Percentiles rank a stretch among this genome's conserved stretches.
phyloP scores from a whole-genome alignment of 2,113 vertebrate genomes.

The Vulpes lagopus region DNA sequence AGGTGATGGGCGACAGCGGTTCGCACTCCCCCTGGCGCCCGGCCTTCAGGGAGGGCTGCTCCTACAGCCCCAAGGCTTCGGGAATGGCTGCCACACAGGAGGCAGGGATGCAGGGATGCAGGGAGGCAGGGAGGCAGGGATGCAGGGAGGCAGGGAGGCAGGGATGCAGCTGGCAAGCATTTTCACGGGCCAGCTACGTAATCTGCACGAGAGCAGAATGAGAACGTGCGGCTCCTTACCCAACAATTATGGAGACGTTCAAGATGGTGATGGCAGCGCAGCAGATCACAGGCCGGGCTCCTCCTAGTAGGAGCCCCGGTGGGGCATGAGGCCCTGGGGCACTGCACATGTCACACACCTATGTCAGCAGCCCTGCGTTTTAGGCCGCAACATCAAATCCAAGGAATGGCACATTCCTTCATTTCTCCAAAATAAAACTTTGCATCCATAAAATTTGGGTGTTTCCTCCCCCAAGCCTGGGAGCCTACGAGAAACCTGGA shows the following conservation, averaged over 20 bases:
- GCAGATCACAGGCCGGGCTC: background rate
- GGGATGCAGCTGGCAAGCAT: background rate
- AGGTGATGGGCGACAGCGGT: no score
- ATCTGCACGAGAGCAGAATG: background rate
- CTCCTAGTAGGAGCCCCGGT: background rate
- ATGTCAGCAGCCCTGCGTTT: background rate
- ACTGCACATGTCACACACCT: fast-evolving
- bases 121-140: background rate
- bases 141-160: no score
- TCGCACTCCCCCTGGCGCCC: no score
- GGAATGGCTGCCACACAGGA: background rate
- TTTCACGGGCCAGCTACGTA: background rate
- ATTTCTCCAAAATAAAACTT: background rate
- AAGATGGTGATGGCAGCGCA: background rate
- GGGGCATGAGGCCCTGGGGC: no score
- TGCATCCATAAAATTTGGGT: background rate
- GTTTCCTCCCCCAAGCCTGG: background rate
- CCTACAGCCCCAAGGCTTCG: background rate
- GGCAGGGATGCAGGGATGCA: background rate
- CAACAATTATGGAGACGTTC: background rate
- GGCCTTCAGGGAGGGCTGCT: background rate
- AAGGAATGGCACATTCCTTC: background rate
- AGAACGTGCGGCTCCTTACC: background rate
- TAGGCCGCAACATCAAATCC: background rate
- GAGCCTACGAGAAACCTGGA: background rate